phyloP scores from a whole-genome alignment of 2,888 invertebrate genomes.

The Chrysotoxum bicinctum region DNA sequence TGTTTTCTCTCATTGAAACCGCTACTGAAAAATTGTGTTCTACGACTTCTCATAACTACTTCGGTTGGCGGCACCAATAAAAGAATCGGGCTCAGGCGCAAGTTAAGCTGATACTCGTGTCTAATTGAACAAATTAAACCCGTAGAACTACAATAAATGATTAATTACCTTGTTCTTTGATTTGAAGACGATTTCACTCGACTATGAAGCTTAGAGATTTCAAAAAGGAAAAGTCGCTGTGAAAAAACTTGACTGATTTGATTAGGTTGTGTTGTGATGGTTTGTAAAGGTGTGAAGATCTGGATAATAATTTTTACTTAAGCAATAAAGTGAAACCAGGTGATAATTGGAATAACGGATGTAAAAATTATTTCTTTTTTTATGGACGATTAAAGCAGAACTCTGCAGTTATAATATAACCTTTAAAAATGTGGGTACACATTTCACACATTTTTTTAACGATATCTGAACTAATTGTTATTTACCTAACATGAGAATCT shows the following conservation, averaged over 20 bases:
- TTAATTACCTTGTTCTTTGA: slow-evolving; percentile 35
- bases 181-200: neutral
- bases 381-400: too few relatives aligned
- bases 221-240: slow-evolving; percentile 1
- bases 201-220: neutral
- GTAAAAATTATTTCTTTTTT: too few relatives aligned
- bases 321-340: neutral
- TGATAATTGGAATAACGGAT: neutral
- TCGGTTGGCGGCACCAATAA: slow-evolving; percentile 7
- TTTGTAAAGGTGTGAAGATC: neutral
- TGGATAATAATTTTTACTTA: neutral
- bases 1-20: slow-evolving; percentile 36
- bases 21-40: slow-evolving; percentile 47
- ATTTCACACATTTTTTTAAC: too few relatives aligned
- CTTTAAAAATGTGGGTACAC: too few relatives aligned
- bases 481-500: too few relatives aligned
- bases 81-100: slow-evolving; percentile 8
- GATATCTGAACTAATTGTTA: too few relatives aligned
- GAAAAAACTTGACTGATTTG: neutral
- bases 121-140: slow-evolving; percentile 58
- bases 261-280: neutral
- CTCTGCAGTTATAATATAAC: too few relatives aligned
- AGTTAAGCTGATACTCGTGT: slow-evolving; percentile 10
- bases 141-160: slow-evolving; percentile 43
- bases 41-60: neutral